These are phyloP conservation scores for Cebidichthys violaceus DNA, from an alignment of 2,113 vertebrate genomes.

Conservation along the genomic window DNA sequence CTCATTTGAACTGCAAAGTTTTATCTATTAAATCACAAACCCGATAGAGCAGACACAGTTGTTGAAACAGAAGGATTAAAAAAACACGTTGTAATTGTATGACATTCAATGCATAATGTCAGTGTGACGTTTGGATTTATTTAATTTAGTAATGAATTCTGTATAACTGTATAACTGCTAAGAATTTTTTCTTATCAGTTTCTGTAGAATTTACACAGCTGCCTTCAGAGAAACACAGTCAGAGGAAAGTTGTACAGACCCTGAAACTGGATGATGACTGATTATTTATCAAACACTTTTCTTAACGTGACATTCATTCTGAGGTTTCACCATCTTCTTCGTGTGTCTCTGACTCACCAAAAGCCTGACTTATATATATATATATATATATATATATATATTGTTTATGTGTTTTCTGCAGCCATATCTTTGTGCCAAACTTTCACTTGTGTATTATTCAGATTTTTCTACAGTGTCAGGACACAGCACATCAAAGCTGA, in stretches of 20 bases:
- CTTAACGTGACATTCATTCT: background rate
- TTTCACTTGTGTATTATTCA: background rate
- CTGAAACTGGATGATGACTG: slow-evolving; percentile 4
- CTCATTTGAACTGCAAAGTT: background rate
- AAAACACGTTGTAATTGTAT: background rate
- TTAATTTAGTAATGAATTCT: background rate
- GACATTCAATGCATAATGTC: background rate
- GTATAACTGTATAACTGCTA: too few relatives aligned
- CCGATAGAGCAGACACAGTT: background rate
- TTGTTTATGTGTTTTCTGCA: background rate
- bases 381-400: too few relatives aligned
- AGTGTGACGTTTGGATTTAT: slow-evolving; percentile 8
- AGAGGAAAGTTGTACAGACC: background rate
- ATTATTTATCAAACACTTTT: background rate
- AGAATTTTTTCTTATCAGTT: slow-evolving; percentile 34
- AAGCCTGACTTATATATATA: background rate
- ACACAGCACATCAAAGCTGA: slow-evolving; percentile 76
- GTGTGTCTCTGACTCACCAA: background rate
- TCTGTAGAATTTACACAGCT: slow-evolving; percentile 4
- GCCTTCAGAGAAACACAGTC: slow-evolving; percentile 19
- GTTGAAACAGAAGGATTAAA: background rate
- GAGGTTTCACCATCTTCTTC: background rate
- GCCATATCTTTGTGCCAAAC: background rate
- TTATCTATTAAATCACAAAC: background rate
- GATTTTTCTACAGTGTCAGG: slow-evolving; percentile 59